Percentiles rank a stretch among this genome's conserved stretches.
Evolutionary conservation across 1,140 invertebrate genomes (phyloP).

Genomic region (Lordiphosa clarofinis): DNA sequence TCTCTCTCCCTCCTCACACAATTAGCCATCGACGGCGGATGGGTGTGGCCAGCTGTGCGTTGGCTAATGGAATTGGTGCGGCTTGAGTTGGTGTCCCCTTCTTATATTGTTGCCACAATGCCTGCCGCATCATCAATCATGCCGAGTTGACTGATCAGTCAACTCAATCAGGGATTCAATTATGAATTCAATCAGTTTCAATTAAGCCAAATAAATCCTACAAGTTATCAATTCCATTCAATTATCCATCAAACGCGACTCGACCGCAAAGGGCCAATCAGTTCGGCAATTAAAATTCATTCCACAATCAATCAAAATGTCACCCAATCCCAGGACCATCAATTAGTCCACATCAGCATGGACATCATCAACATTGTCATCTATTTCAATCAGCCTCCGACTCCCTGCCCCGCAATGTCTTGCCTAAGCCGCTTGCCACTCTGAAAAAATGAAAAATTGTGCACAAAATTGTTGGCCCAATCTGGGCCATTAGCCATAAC

Average conservation of each 20-base stretch:
- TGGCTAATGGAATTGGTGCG: constrained; percentile 7
- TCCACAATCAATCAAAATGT: constrained; percentile 64
- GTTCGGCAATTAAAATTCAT: constrained; percentile 38
- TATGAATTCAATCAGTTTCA: constrained; percentile 40
- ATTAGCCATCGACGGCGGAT: constrained; percentile 29
- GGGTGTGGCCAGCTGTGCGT: neutral
- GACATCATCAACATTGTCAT: constrained; percentile 25
- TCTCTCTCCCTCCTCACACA: constrained; percentile 26
- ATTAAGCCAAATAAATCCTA: constrained; percentile 29
- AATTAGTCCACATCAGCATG: constrained; percentile 6
- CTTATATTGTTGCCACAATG: too few relatives aligned
- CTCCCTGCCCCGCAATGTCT: constrained; percentile 7
- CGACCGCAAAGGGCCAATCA: constrained; percentile 35
- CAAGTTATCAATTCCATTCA: constrained; percentile 10
- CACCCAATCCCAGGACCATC: constrained; percentile 19
- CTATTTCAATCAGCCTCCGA: constrained; percentile 32
- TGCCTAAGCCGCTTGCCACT: constrained; percentile 13
- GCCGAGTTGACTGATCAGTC: constrained; percentile 3
- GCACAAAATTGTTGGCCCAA: constrained; percentile 27
- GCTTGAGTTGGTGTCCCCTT: constrained; percentile 3
- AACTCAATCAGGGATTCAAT: constrained; percentile 11
- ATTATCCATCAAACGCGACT: constrained; percentile 5
- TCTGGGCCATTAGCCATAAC: constrained; percentile 59
- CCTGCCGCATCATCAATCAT: too few relatives aligned
- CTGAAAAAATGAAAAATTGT: constrained; percentile 10